Conservation (phyloP, 2,797 vertebrate genomes). For the Premnoplex brunnescens region DNA sequence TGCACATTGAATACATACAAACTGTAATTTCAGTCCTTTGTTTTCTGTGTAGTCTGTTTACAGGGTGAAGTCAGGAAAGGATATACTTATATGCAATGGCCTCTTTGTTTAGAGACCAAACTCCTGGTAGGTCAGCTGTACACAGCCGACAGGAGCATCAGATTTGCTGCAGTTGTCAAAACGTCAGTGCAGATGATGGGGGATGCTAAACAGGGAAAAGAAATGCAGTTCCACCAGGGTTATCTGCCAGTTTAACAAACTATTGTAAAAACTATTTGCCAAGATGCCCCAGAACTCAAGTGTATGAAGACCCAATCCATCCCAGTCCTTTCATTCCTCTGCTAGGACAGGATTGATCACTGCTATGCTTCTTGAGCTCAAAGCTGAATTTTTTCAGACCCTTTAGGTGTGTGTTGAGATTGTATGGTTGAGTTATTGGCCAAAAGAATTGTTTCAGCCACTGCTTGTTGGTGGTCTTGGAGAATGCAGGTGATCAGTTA, state of each 20-base stretch:
- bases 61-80: neutral
- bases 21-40: constrained; percentile 19
- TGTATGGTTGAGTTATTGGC: accelerated
- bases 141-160: neutral
- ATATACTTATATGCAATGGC: neutral
- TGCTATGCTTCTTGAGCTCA: neutral
- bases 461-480: neutral
- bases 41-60: neutral
- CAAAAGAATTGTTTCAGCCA: accelerated
- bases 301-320: accelerated
- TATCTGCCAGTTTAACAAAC: neutral
- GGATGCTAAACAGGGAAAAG: neutral
- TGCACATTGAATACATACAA: neutral
- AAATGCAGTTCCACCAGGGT: neutral
- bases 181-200: neutral
- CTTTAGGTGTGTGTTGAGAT: neutral
- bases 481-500: accelerated
- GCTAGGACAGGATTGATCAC: neutral
- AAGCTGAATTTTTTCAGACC: neutral
- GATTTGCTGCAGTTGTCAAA: neutral
- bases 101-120: neutral
- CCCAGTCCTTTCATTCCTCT: neutral
- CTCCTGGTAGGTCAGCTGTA: neutral
- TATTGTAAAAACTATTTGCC: neutral
- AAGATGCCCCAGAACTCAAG: neutral